phyloP scores from a whole-genome alignment of 2,797 vertebrate genomes.

The Dallia pectoralis region DNA sequence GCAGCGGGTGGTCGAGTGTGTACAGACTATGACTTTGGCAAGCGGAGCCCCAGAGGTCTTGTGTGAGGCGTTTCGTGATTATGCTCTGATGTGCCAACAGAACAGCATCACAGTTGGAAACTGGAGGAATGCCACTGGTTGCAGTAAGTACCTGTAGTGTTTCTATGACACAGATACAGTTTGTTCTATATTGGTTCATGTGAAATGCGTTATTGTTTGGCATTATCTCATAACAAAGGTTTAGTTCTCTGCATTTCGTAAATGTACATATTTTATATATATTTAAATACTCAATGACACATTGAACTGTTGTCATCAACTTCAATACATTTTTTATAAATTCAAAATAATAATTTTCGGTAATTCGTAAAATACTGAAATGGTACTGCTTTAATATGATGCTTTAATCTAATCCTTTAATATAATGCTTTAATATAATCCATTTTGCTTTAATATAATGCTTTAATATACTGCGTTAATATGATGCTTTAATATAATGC shows the following conservation, averaged over 20 bases:
- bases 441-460: background rate
- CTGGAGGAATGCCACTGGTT: slow-evolving; percentile 64
- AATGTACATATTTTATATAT: no score
- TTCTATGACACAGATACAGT: background rate
- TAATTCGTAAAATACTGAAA: no score
- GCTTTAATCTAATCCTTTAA: background rate
- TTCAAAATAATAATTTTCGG: no score
- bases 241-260: no score
- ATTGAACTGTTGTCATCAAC: no score
- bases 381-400: background rate
- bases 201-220: no score
- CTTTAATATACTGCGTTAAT: no score
- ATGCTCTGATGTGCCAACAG: slow-evolving; percentile 62
- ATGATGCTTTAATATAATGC: background rate
- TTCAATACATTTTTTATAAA: no score
- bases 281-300: no score
- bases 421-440: background rate
- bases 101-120: slow-evolving; percentile 28
- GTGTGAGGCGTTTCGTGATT: slow-evolving; percentile 58
- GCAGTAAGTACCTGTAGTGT: slow-evolving; percentile 55
- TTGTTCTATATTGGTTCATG: background rate
- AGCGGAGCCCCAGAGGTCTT: slow-evolving; percentile 38
- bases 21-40: slow-evolving; percentile 27
- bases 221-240: no score
- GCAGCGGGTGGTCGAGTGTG: slow-evolving; percentile 45